phyloP scores from a whole-genome alignment of 2,797 vertebrate genomes.

The Anabas testudineus region DNA sequence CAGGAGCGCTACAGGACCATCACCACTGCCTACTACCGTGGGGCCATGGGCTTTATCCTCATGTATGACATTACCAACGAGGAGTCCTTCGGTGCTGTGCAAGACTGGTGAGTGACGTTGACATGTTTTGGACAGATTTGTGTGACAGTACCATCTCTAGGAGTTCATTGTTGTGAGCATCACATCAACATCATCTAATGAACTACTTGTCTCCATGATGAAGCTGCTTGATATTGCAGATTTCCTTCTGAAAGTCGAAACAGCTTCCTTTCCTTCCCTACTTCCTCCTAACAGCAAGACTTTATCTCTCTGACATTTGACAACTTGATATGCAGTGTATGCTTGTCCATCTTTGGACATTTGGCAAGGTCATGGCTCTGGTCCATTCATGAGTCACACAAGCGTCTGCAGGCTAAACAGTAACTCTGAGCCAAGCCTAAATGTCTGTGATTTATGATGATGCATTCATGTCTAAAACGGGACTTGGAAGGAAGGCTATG shows the following conservation, averaged over 20 bases:
- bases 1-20: constrained; percentile 98
- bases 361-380: constrained; percentile 55
- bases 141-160: background rate
- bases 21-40: constrained; percentile 97
- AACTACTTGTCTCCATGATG: background rate
- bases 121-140: constrained; percentile 16
- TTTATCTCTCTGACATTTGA: background rate
- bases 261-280: background rate
- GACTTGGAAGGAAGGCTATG: constrained; percentile 9
- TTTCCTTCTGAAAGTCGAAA: background rate
- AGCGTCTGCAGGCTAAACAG: constrained; percentile 33
- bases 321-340: constrained; percentile 20
- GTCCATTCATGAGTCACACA: constrained; percentile 60
- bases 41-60: constrained; percentile 98
- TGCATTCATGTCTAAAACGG: constrained; percentile 42
- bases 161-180: background rate
- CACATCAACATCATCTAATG: constrained; percentile 12
- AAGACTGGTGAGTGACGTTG: constrained; percentile 92
- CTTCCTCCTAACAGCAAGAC: background rate
- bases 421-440: constrained; percentile 50
- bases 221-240: background rate
- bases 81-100: constrained; percentile 96
- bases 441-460: constrained; percentile 41
- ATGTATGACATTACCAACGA: constrained; percentile 99
- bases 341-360: background rate